phyloP scores from a whole-genome alignment of 2,113 vertebrate genomes.

The Erpornis zantholeuca region DNA sequence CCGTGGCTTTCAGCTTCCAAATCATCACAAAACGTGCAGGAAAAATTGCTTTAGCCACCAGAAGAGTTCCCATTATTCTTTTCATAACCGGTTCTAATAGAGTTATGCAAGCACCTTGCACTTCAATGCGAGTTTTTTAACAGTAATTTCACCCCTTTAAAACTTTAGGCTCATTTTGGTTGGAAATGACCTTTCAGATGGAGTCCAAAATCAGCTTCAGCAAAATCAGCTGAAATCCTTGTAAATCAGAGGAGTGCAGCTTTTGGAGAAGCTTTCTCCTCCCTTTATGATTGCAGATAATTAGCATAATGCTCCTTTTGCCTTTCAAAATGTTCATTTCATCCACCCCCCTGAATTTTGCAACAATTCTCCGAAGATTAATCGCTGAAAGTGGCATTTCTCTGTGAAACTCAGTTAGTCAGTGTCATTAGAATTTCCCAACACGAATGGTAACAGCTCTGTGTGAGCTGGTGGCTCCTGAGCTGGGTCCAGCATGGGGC shows the following conservation, averaged over 20 bases:
- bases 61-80: background rate
- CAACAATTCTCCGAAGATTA: background rate
- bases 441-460: background rate
- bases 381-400: background rate
- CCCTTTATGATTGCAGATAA: conserved; percentile 12
- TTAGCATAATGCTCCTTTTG: conserved; percentile 24
- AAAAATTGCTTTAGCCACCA: background rate
- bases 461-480: background rate
- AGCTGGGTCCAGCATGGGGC: background rate
- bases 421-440: background rate
- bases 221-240: conserved; percentile 38
- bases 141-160: background rate
- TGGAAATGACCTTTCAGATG: background rate
- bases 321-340: background rate
- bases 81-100: background rate
- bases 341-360: background rate
- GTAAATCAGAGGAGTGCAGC: background rate
- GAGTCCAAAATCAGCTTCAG: background rate
- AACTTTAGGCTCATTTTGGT: background rate
- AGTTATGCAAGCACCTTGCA: background rate
- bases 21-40: background rate
- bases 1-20: background rate
- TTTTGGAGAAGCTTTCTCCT: background rate
- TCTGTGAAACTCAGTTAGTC: background rate
- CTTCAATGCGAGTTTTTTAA: background rate